Evolutionary conservation across 2,113 vertebrate species (phyloP).

Genomic region (Sturnira hondurensis): DNA sequence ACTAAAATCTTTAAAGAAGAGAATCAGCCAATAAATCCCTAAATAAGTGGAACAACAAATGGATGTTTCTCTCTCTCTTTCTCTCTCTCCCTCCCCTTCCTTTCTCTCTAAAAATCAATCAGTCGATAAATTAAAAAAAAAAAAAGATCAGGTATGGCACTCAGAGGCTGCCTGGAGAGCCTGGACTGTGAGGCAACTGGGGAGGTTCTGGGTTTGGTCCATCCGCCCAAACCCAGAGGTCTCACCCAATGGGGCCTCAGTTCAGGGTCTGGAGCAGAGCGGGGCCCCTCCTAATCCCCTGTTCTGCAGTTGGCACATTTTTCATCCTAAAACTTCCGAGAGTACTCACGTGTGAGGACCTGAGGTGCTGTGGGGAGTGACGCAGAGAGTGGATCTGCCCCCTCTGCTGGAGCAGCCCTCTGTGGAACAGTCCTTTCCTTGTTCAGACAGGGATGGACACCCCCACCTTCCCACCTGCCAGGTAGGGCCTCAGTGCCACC

Average conservation of each 20-base stretch:
- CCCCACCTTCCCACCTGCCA: conserved; percentile 88
- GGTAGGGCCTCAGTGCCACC: conserved; percentile 87
- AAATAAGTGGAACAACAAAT: no score
- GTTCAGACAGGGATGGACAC: conserved; percentile 63
- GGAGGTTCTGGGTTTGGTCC: background rate
- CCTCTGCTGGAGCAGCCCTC: background rate
- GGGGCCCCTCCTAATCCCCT: background rate
- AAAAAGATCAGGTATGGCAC: background rate
- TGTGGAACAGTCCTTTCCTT: background rate
- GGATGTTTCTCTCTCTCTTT: no score
- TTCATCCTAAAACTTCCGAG: background rate
- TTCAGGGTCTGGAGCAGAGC: background rate
- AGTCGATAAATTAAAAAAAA: no score
- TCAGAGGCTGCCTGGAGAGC: background rate
- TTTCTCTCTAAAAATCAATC: no score
- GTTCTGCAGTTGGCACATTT: background rate
- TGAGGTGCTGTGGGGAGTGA: background rate
- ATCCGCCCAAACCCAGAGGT: background rate
- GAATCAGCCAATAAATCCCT: no score
- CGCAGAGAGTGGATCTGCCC: background rate
- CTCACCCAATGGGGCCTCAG: background rate
- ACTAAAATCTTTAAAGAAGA: no score
- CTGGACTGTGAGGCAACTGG: background rate
- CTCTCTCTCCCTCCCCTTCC: no score
- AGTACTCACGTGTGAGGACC: background rate